phyloP scores from a whole-genome alignment of 2,888 invertebrate species.

The Empis livida region DNA sequence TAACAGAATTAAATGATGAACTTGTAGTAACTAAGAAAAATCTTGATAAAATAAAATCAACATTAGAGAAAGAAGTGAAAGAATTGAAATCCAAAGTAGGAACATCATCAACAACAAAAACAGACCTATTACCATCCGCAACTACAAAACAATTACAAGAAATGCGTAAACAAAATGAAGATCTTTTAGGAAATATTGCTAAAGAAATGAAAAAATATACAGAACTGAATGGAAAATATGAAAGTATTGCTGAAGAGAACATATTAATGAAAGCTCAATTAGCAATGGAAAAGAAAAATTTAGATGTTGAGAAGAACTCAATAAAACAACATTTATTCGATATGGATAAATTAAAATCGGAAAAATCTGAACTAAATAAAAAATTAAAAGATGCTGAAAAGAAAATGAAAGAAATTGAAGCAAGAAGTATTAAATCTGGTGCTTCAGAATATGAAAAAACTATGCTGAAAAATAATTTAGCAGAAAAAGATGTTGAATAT shows the following conservation, averaged over 20 bases:
- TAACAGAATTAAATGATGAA: conserved; percentile 47
- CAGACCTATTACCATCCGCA: conserved; percentile 42
- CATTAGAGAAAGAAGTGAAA: conserved; percentile 63
- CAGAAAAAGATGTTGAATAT: conserved; percentile 62
- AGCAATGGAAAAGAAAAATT: conserved; percentile 67
- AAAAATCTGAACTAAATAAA: conserved; percentile 27
- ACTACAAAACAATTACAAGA: conserved; percentile 55
- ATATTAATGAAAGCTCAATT: conserved; percentile 70
- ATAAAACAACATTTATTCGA: conserved; percentile 24
- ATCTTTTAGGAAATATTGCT: conserved; percentile 51
- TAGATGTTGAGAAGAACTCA: conserved; percentile 41
- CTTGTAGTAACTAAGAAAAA: conserved; percentile 46
- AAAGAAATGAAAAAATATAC: conserved; percentile 62
- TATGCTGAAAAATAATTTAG: conserved; percentile 53
- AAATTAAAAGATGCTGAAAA: conserved; percentile 26
- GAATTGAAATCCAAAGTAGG: conserved; percentile 54
- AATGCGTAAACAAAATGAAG: conserved; percentile 37
- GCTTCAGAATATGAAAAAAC: conserved; percentile 48
- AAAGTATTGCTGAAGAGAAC: conserved; percentile 71
- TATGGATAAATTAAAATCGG: conserved; percentile 25
- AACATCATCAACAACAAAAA: conserved; percentile 23
- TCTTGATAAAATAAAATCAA: conserved; percentile 50
- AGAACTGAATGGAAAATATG: conserved; percentile 69
- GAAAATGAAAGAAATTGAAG: conserved; percentile 26
- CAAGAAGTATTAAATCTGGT: conserved; percentile 23